Percentiles rank a stretch among this genome's conserved stretches.
Conservation (phyloP, 2,888 invertebrate species). For the Caenorhabditis japonica region DNA sequence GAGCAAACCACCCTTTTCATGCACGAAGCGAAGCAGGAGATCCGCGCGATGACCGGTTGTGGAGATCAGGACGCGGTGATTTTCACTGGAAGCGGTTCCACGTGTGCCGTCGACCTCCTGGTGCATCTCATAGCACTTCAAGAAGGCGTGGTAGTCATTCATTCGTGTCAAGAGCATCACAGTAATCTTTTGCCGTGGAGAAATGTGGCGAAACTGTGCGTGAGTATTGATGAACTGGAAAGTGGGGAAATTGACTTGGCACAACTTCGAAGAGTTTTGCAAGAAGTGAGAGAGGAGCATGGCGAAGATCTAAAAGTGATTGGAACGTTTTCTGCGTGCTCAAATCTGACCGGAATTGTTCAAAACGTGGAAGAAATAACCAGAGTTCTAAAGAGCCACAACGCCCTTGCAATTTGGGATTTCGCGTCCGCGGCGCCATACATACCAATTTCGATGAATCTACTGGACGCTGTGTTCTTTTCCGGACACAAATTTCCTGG, state of each 20-base stretch:
- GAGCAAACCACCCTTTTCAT: slow-evolving; percentile 89
- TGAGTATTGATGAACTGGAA: slow-evolving; percentile 34
- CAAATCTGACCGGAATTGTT: slow-evolving; percentile 90
- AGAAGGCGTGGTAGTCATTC: slow-evolving; percentile 53
- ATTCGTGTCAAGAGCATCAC: slow-evolving; percentile 82
- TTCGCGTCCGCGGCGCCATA: slow-evolving; percentile 88
- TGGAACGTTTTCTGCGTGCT: slow-evolving; percentile 89
- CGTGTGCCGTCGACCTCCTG: slow-evolving; percentile 86
- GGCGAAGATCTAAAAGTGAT: slow-evolving; percentile 82
- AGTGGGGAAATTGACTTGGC: slow-evolving; percentile 39
- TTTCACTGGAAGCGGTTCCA: slow-evolving; percentile 85
- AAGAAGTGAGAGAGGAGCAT: slow-evolving; percentile 11
- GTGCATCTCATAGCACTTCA: slow-evolving; percentile 51
- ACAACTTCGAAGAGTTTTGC: slow-evolving; percentile 23
- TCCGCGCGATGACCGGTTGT: slow-evolving; percentile 86
- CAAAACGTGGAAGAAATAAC: slow-evolving; percentile 83
- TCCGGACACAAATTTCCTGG: slow-evolving; percentile 92
- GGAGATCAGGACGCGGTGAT: slow-evolving; percentile 86
- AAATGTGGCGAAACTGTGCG: slow-evolving; percentile 81
- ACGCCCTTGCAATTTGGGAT: slow-evolving; percentile 90
- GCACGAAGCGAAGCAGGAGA: slow-evolving; percentile 84
- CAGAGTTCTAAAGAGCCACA: slow-evolving; percentile 84
- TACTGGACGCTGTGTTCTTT: slow-evolving; percentile 90
- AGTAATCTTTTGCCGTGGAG: slow-evolving; percentile 88
- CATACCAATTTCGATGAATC: slow-evolving; percentile 87